Evolutionary conservation across 2,888 invertebrate species (phyloP).

Genomic region (Zygogramma bicolorata): DNA sequence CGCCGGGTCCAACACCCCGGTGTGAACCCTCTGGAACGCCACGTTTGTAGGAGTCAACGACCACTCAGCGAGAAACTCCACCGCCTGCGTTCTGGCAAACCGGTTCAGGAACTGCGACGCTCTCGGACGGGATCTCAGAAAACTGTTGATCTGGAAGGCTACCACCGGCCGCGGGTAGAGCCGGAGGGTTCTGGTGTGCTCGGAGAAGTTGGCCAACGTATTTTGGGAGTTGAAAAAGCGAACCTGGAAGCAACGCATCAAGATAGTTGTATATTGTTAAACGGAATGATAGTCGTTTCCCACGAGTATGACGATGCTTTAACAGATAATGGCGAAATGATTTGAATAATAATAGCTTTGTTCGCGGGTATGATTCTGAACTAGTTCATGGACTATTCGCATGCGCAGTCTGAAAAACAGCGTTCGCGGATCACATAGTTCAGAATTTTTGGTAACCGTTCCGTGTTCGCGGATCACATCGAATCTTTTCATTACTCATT

Average conservation of each 20-base stretch:
- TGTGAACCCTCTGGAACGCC: conserved; percentile 96
- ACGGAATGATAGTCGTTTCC: too few relatives aligned
- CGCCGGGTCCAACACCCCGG: conserved; percentile 93
- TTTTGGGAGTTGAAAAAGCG: conserved; percentile 99
- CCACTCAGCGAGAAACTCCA: conserved; percentile 99
- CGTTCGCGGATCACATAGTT: too few relatives aligned
- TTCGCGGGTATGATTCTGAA: too few relatives aligned
- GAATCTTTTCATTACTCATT: too few relatives aligned
- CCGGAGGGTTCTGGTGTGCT: conserved; percentile 95
- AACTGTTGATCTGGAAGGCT: conserved; percentile 97
- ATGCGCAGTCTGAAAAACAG: too few relatives aligned
- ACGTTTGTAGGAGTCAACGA: conserved; percentile 97
- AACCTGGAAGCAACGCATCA: conserved; percentile 70
- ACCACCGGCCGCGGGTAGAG: conserved; percentile 98
- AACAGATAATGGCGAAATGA: too few relatives aligned
- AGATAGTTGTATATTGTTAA: too few relatives aligned
- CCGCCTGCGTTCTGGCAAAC: conserved; percentile 96
- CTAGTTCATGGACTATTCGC: too few relatives aligned
- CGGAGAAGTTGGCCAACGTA: conserved; percentile 95
- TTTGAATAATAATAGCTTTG: too few relatives aligned
- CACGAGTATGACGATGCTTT: too few relatives aligned
- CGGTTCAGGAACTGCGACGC: conserved; percentile 90
- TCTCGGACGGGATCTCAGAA: conserved; percentile 91
- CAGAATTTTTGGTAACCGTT: too few relatives aligned
- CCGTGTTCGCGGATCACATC: too few relatives aligned